Base-by-base conservation (phyloP, 2,797 vertebrate genomes). In the Semaprochilodus insignis region DNA sequence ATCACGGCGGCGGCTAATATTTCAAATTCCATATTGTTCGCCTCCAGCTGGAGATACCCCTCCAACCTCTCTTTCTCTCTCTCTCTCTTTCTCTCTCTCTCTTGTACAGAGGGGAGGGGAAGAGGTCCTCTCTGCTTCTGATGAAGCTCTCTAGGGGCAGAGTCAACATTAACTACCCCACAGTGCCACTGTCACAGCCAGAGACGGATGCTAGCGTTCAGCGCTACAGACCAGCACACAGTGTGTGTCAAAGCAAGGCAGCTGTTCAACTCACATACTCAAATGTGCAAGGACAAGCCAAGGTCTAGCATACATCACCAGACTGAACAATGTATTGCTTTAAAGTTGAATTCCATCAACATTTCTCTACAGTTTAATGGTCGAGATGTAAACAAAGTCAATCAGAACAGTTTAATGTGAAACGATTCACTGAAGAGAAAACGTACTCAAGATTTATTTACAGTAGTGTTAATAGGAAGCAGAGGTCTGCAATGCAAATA, bases 11-110 rank as follows among this genome's bases (percentile, higher is more conserved):
- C 81, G 77, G 92, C 93, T 95, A 95, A 95, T 95, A 95, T 95
- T 94, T 95, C 93, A 95, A 93, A 94, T 94, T 94, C 92, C 89
- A 94, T 95, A 93, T 94, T 95, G 93, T 95, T 94, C 90, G 91
- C 91, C 92, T 91, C 90, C 90, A 89, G 93, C 92, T 74, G 86
- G 92, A 91, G 89, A 91, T 89, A 85, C 90, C 88, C 88, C 86
- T 89, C 82, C 85, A 89, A 86, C 76, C 87, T 80, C 27, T 67
- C 54, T 80, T 74, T 79, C 79, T 74, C 72, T 60, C 48, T 25
- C 82, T 23, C 74, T 74, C 72, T 52, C 84, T 78, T 25, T 54
- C 59, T 74, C 77, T 21, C 69, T 16, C 65, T 10, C 55, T 62
- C 74, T 57, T 69, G 84, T 44, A 65, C 63, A 77, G 40, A 81